A percentile compares a stretch with the other conserved stretches of the same genome.
These are phyloP conservation scores for Spheniscus mendiculus DNA, from an alignment of 2,113 vertebrate genomes.

Conservation along the genomic window DNA sequence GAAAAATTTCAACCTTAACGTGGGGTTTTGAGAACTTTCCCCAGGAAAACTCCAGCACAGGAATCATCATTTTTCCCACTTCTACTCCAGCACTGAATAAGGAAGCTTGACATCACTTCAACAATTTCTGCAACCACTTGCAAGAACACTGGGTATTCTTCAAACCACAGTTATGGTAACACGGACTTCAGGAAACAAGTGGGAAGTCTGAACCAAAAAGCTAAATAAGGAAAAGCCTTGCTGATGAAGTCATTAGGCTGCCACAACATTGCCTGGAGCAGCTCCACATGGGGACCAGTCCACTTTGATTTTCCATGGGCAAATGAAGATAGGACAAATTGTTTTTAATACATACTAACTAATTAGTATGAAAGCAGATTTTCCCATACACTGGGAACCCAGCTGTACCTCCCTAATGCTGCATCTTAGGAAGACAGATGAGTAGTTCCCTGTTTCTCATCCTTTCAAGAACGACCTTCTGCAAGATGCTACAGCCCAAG, in stretches of 20 bases:
- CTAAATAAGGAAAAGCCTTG: not conserved
- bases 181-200: not conserved
- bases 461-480: not conserved
- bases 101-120: too few species aligned
- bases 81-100: too few species aligned
- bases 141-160: too few species aligned
- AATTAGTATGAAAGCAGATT: not conserved
- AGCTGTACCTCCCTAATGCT: not conserved
- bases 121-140: too few species aligned
- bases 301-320: not conserved
- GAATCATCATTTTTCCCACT: too few species aligned
- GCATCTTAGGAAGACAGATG: not conserved
- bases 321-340: not conserved
- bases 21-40: too few species aligned
- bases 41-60: too few species aligned
- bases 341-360: not conserved
- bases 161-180: too few species aligned
- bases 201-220: not conserved
- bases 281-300: not conserved
- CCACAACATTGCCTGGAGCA: not conserved
- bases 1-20: too few species aligned
- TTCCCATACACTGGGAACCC: not conserved
- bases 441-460: not conserved
- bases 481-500: not conserved
- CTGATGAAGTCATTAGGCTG: not conserved